Percentiles rank a stretch among this genome's conserved stretches.
phyloP scores from a whole-genome alignment of 2,113 vertebrate species.

The Petrocephalus zakoni region DNA sequence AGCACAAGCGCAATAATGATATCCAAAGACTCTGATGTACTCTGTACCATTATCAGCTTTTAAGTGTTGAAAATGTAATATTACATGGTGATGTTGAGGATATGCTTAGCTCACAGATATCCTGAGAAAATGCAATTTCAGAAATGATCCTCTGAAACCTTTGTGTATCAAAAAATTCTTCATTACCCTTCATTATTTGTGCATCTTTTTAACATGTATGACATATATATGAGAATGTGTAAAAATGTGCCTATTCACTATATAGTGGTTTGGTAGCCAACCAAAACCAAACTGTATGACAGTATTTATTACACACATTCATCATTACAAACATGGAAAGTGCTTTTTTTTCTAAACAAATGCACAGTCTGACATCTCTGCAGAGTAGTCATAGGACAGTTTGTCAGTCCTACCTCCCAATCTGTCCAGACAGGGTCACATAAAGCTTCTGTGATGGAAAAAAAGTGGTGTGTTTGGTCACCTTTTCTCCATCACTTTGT shows the following conservation, averaged over 20 bases:
- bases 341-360: constrained; percentile 41
- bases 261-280: constrained; percentile 36
- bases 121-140: constrained; percentile 56
- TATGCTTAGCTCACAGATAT: constrained; percentile 52
- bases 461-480: neutral
- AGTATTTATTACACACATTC: constrained; percentile 40
- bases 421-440: neutral
- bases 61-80: constrained; percentile 35
- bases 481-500: neutral
- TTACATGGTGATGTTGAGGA: constrained; percentile 35
- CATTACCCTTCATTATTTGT: constrained; percentile 41
- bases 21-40: constrained; percentile 69
- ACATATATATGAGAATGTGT: constrained; percentile 23
- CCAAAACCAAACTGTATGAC: constrained; percentile 36
- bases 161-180: constrained; percentile 45
- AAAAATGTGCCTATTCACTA: constrained; percentile 55
- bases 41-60: constrained; percentile 67
- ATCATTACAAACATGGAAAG: constrained; percentile 49
- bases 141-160: constrained; percentile 48
- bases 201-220: constrained; percentile 41
- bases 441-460: neutral
- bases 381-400: constrained; percentile 23
- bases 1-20: constrained; percentile 70
- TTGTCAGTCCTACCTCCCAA: neutral
- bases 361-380: constrained; percentile 12